Base-by-base conservation (phyloP, 2,888 invertebrate species). In the Andrena chrysosceles region DNA sequence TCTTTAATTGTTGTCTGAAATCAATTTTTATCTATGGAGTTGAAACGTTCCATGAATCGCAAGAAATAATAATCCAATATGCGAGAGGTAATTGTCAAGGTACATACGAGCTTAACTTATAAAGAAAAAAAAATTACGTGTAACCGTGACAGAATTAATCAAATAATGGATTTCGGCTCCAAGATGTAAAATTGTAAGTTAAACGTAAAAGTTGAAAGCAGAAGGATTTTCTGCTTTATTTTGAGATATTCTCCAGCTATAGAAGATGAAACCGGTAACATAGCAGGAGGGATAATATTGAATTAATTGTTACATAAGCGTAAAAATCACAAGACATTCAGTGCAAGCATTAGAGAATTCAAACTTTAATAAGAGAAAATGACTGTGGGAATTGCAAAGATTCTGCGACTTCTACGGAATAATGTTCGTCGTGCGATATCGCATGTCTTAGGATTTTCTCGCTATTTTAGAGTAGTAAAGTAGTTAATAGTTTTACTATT, bases 371-470 rank as follows among this genome's bases (percentile, higher is more conserved):
- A 86, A 83, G 83, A 82, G 69, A 83, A 88, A 89, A 83, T 67
- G 69, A 75, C 74, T 87, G 77, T 88, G 80, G 86, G 83, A 84
- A 81, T 75, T 81, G 81, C 86, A 82, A 84, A 33, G 42, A 79
- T 74, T 83, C 77, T 83, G 85, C 87, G 87, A 89, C 84, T 87
- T 87, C 78, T 85, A 87, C 85, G 84, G 23, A 84, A 84, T 76
- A 80, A 85, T 74, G 82, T 79, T 86, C 78, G 79, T 89, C 74
- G 83, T 81, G 77, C 79, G 87, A 87, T 86, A 83, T 87, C 85
- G 83, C 86, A 91, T 93, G 93, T 93, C 93, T 93, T 93, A 92
- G 92, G 93, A 93, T 93, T 93, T 93, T 92, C 91, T 93, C 93
- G 93, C 93, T 92, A 89, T 93, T 89, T 89, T 92, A 92, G 91